phyloP scores from a whole-genome alignment of 64 coral and sea anemone genomes.

The Montipora efflorescens region DNA sequence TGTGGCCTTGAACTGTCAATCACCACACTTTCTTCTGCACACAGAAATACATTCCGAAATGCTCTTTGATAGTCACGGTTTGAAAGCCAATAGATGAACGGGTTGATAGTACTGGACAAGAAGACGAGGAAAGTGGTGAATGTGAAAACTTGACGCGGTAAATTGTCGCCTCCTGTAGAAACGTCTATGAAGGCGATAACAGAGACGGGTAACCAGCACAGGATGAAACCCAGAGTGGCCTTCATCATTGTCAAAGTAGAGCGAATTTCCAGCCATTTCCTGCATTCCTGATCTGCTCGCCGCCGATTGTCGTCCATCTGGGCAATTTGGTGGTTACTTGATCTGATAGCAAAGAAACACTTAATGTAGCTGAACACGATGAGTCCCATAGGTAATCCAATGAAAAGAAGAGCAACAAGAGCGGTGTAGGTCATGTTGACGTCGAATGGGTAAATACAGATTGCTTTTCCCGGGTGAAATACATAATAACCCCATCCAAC shows the following conservation, averaged over 20 bases:
- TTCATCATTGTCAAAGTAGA: slow-evolving; percentile 75
- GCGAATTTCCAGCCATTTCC: slow-evolving; percentile 57
- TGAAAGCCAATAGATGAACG: slow-evolving; percentile 77
- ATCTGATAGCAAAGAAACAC: slow-evolving; percentile 39
- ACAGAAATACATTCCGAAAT: slow-evolving; percentile 38
- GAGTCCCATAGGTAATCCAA: slow-evolving; percentile 37
- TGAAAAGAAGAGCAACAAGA: slow-evolving; percentile 63
- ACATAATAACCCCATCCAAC: slow-evolving; percentile 75
- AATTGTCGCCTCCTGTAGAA: slow-evolving; percentile 63
- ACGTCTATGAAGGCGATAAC: slow-evolving; percentile 71
- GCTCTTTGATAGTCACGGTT: slow-evolving; percentile 68
- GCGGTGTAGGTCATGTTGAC: slow-evolving; percentile 71
- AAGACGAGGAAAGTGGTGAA: slow-evolving; percentile 67
- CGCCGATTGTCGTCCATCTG: slow-evolving; percentile 12
- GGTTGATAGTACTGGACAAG: slow-evolving; percentile 67
- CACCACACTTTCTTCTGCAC: neutral
- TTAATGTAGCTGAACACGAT: slow-evolving; percentile 62
- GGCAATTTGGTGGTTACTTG: slow-evolving; percentile 39
- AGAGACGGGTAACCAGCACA: slow-evolving; percentile 76
- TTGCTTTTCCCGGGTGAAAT: slow-evolving; percentile 64
- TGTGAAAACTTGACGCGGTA: slow-evolving; percentile 73
- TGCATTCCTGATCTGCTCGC: neutral
- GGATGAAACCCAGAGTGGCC: slow-evolving; percentile 55
- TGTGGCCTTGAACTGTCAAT: neutral
- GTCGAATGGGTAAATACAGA: slow-evolving; percentile 74